phyloP scores from a whole-genome alignment of 2,888 invertebrate species.

The Drosophila borealis region DNA sequence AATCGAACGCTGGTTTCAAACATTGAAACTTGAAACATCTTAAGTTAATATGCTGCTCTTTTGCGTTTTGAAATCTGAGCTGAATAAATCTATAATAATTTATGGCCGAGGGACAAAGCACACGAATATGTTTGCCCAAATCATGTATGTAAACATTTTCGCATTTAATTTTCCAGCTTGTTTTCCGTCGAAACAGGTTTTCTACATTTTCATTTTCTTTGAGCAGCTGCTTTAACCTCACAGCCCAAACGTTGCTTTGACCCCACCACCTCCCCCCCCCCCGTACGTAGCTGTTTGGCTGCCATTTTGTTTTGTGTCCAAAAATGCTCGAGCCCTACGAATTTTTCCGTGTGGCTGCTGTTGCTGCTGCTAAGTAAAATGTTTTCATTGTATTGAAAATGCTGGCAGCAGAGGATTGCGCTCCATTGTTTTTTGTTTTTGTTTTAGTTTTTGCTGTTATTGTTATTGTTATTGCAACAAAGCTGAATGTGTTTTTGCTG shows the following conservation, averaged over 20 bases:
- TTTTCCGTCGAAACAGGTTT: constrained; percentile 9
- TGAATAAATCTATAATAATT: too few species aligned
- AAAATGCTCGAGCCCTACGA: constrained; percentile 49
- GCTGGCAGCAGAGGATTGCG: constrained; percentile 56
- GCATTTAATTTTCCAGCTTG: constrained; percentile 5
- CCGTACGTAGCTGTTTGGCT: neutral
- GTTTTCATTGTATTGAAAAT: constrained; percentile 74
- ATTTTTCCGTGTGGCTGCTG: constrained; percentile 26
- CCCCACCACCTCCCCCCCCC: too few species aligned
- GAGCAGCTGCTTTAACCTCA: constrained; percentile 9
- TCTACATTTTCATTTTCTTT: constrained; percentile 30
- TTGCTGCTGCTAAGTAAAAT: constrained; percentile 62
- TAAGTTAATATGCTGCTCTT: too few species aligned
- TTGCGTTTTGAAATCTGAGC: too few species aligned
- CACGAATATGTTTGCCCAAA: neutral
- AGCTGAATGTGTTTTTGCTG: constrained; percentile 77
- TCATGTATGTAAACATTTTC: neutral
- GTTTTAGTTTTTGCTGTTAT: constrained; percentile 30
- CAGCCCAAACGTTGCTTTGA: neutral
- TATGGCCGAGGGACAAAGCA: neutral
- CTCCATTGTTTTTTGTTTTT: constrained; percentile 53
- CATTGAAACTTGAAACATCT: too few species aligned
- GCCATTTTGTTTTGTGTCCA: constrained; percentile 50
- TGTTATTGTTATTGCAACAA: constrained; percentile 74
- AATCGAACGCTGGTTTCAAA: too few species aligned